Percentiles rank a stretch among this genome's conserved stretches.
These are phyloP conservation scores for Oasisia sp. DNA, from an alignment of 2,888 invertebrate genomes.

Conservation along the genomic window DNA sequence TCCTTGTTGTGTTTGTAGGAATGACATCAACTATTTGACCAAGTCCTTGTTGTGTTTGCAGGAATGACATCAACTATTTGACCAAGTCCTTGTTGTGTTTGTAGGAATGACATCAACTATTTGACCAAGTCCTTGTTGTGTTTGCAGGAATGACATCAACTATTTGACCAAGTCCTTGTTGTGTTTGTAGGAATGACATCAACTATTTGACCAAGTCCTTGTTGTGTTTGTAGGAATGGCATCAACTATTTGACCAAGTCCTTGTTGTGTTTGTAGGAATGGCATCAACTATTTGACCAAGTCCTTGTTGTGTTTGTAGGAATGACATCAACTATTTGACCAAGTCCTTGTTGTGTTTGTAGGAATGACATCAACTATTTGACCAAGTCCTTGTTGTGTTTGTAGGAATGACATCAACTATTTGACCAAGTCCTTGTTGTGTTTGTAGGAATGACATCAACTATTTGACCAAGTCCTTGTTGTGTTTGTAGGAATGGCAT, in stretches of 20 bases:
- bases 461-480: conserved; percentile 91
- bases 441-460: conserved; percentile 82
- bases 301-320: too few relatives aligned
- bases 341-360: conserved; percentile 80
- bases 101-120: conserved; percentile 78
- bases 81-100: conserved; percentile 99
- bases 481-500: too few relatives aligned
- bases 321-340: too few relatives aligned
- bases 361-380: conserved; percentile 76
- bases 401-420: neutral
- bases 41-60: conserved; percentile 44
- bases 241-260: too few relatives aligned
- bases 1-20: neutral
- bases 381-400: too few relatives aligned
- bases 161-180: neutral
- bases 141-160: neutral
- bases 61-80: conserved; percentile 92
- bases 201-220: conserved; percentile 95
- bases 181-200: conserved; percentile 78
- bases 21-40: neutral
- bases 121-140: too few relatives aligned
- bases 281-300: too few relatives aligned
- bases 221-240: too few relatives aligned
- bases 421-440: neutral
- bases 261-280: too few relatives aligned